Percentiles rank a stretch among this genome's conserved stretches.
phyloP scores from a whole-genome alignment of 1,140 invertebrate genomes.

The Caenorhabditis latens region DNA sequence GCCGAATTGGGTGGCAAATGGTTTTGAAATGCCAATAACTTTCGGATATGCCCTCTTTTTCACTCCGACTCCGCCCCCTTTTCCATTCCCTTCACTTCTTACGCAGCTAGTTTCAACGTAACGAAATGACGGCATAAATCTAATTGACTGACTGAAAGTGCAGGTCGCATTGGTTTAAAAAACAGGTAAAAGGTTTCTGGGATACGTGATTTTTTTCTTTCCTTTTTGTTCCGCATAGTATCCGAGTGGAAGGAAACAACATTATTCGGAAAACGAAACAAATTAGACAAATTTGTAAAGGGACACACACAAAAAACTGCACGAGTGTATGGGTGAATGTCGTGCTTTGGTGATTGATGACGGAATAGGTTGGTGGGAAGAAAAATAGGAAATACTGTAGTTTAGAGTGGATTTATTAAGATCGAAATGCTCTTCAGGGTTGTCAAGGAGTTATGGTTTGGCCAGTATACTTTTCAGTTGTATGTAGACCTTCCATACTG shows the following conservation, averaged over 20 bases:
- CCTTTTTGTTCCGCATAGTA: conserved; percentile 27
- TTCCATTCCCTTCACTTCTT: background rate
- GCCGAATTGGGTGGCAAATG: conserved; percentile 25
- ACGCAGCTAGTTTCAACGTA: conserved; percentile 24
- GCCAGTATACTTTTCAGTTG: too few relatives aligned
- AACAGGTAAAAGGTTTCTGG: conserved; percentile 21
- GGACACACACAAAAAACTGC: background rate
- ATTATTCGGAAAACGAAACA: background rate
- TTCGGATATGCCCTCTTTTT: conserved; percentile 40
- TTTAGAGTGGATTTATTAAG: background rate
- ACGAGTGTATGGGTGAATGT: background rate
- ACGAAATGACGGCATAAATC: conserved; percentile 28
- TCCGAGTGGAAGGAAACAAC: background rate
- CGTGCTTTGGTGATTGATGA: conserved; percentile 50
- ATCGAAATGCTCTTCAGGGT: background rate
- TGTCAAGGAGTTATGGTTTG: too few relatives aligned
- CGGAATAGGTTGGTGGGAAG: background rate
- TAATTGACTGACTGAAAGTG: conserved; percentile 41
- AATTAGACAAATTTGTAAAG: conserved; percentile 49
- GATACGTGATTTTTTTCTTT: conserved; percentile 27
- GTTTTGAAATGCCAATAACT: conserved; percentile 47
- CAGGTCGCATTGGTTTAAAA: conserved; percentile 20
- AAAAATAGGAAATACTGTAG: background rate
- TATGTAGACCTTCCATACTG: too few relatives aligned
- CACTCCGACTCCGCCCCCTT: background rate